Evolutionary conservation across 2,113 vertebrate species (phyloP).

Genomic region (Hippocampus abdominalis): DNA sequence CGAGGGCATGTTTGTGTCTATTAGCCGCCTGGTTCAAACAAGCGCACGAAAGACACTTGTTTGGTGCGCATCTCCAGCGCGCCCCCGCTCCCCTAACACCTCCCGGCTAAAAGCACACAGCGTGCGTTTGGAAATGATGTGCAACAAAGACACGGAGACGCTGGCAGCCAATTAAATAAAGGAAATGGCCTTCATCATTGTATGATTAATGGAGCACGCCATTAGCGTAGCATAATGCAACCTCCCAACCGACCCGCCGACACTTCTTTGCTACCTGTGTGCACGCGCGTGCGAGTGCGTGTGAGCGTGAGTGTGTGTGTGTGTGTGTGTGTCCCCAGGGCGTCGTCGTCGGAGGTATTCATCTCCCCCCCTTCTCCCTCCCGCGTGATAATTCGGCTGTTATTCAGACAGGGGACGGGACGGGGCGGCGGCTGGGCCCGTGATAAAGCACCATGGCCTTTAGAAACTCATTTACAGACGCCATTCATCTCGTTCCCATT

Average conservation of each 20-base stretch:
- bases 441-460: constrained; percentile 80
- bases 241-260: constrained; percentile 51
- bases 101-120: constrained; percentile 29
- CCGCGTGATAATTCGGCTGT: constrained; percentile 67
- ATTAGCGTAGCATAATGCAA: constrained; percentile 61
- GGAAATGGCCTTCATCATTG: constrained; percentile 71
- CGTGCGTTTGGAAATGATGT: constrained; percentile 42
- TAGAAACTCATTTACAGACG: constrained; percentile 82
- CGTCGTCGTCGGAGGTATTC: constrained; percentile 64
- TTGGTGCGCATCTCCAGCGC: constrained; percentile 49
- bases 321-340: constrained; percentile 52
- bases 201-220: constrained; percentile 71
- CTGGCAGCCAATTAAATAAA: constrained; percentile 68
- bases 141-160: constrained; percentile 64
- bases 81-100: constrained; percentile 33
- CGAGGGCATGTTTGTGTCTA: constrained; percentile 7
- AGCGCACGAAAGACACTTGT: constrained; percentile 61
- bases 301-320: constrained; percentile 17
- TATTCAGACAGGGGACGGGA: constrained; percentile 69
- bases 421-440: constrained; percentile 55
- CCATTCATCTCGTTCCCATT: constrained; percentile 80
- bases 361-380: constrained; percentile 74
- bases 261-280: constrained; percentile 59
- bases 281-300: constrained; percentile 26
- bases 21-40: constrained; percentile 14